phyloP scores from a whole-genome alignment of 2,797 vertebrate species.

The Phyllotis vaccarum region DNA sequence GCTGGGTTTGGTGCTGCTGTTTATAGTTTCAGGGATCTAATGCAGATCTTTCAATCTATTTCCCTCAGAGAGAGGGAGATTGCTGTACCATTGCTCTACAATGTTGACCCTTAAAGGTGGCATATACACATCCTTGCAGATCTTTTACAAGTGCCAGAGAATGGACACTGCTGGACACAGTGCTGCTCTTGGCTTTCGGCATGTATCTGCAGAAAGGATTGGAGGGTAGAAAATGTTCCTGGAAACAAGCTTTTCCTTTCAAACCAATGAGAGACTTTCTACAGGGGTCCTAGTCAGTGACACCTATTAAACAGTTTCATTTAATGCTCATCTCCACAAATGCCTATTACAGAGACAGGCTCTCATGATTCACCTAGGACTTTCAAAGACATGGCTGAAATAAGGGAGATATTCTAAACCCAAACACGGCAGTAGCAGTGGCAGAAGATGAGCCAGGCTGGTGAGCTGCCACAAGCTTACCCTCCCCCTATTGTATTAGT shows the following conservation, averaged over 20 bases:
- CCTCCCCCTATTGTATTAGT: too few relatives aligned
- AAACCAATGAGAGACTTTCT: conserved; percentile 65
- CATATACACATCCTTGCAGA: background rate
- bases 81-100: background rate
- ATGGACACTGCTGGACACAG: background rate
- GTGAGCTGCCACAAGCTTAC: too few relatives aligned
- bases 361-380: background rate
- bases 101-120: background rate
- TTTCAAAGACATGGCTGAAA: background rate
- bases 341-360: background rate
- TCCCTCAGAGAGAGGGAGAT: background rate
- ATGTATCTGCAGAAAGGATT: conserved; percentile 60
- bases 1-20: background rate
- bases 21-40: background rate
- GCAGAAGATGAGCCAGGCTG: background rate
- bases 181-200: background rate
- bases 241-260: conserved; percentile 23
- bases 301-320: background rate
- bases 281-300: background rate
- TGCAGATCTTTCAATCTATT: background rate
- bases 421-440: background rate
- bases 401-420: background rate
- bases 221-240: conserved; percentile 59
- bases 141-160: background rate
- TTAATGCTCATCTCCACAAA: conserved; percentile 30